Evolutionary conservation across 2,113 vertebrate species (phyloP), one percentile per base, ranked within the genome.

Genomic region (Myrmecophaga tridactyla): DNA sequence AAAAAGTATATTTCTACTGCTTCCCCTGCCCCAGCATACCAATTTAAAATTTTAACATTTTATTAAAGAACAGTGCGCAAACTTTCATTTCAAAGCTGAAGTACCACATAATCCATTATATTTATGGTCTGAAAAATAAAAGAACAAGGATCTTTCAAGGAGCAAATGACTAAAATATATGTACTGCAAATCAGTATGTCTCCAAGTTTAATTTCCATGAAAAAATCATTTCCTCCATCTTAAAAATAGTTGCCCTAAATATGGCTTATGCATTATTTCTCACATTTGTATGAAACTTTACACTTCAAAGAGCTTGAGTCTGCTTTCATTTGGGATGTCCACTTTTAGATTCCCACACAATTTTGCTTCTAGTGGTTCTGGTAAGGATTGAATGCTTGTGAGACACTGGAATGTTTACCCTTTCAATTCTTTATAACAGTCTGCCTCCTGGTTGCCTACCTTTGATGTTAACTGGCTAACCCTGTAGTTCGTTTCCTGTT

Each of bases 381-480:
- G n/a, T 81, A 78, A 63, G 51, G 39, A 75, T 48, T 89, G 80
- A 96, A 94, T 60, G 69, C 51, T 72, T 92, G 60, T 94, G 92
- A 97, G 94, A 96, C 95, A 93, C 72, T 85, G 80, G 65, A 89
- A 77, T 96, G 81, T 95, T 96, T 96, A 84, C 48, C 46, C 87
- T 94, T 92, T 88, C 86, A 60, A 96, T 97, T 97, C 89, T 94
- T 96, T 90, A 91, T 89, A 60, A 93, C 83, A 95, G 84, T 84
- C 27, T 23, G 63, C 84, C 87, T 97, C 86, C 93, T 82, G 36
- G 78, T 96, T 86, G 94, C 94, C 76, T 92, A 67, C 89, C 94
- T 97, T 97, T 97, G 94, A 96, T 93, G 93, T 96, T 89, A 92
- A 95, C 94, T 60, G 89, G 78, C 80, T 90, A 86, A 80, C 23